phyloP scores from a whole-genome alignment of 2,113 vertebrate genomes.

The Cebidichthys violaceus region DNA sequence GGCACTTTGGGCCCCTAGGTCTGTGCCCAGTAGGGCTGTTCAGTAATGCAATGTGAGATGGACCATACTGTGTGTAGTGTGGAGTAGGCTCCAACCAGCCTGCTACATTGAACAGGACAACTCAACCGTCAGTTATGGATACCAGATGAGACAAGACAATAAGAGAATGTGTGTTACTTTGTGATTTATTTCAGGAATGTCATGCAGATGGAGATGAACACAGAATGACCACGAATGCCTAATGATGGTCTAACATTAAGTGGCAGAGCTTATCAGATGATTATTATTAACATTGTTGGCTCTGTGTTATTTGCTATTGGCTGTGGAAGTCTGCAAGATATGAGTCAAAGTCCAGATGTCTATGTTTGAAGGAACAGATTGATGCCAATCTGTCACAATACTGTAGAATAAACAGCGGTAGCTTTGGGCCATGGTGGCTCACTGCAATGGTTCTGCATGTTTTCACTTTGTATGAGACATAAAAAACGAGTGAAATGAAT shows the following conservation, averaged over 20 bases:
- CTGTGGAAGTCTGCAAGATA: constrained; percentile 10
- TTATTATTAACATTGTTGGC: constrained; percentile 12
- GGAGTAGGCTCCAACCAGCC: background rate
- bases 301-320: background rate
- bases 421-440: background rate
- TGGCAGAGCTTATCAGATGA: background rate
- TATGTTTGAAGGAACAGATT: constrained; percentile 10
- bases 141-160: constrained; percentile 7
- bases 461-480: background rate
- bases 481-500: background rate
- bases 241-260: background rate
- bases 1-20: too few relatives aligned
- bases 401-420: background rate
- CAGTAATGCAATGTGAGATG: background rate
- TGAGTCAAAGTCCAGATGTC: constrained; percentile 6
- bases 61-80: background rate
- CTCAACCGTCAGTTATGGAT: background rate
- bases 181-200: constrained; percentile 3
- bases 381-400: constrained; percentile 1
- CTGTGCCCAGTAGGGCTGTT: too few relatives aligned
- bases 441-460: background rate
- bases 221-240: background rate
- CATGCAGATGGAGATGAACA: background rate
- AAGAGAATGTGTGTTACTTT: constrained; percentile 8
- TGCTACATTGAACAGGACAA: constrained; percentile 1